Evolutionary conservation across 1,140 invertebrate genomes (phyloP).

Genomic region (Probaryconus sp.): DNA sequence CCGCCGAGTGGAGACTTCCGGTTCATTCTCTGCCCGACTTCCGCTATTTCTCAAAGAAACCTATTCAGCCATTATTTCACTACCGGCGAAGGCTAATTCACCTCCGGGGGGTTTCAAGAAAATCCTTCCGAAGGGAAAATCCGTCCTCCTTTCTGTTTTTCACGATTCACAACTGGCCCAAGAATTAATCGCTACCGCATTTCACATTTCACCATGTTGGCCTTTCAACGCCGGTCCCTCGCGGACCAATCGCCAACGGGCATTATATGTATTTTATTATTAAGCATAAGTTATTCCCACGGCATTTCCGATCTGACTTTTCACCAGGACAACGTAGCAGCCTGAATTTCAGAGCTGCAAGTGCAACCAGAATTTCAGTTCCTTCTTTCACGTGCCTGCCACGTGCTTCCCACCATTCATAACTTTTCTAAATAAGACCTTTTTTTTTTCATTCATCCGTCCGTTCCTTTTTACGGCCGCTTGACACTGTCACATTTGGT

Average conservation of each 20-base stretch:
- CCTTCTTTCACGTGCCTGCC: constrained; percentile 59
- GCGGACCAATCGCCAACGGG: no score
- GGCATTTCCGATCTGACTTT: constrained; percentile 40
- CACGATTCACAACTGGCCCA: constrained; percentile 55
- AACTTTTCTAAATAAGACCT: constrained; percentile 55
- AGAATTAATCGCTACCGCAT: no score
- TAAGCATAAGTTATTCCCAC: no score
- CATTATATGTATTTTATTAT: no score
- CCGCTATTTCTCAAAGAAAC: constrained; percentile 72
- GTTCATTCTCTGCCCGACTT: constrained; percentile 72
- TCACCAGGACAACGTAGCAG: constrained; percentile 1
- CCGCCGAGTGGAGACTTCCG: constrained; percentile 72
- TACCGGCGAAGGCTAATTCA: constrained; percentile 67
- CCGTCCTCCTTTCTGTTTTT: constrained; percentile 52
- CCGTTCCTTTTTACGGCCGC: constrained; percentile 27
- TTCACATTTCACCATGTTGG: no score
- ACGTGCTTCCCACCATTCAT: constrained; percentile 65
- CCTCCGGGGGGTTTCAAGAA: constrained; percentile 56
- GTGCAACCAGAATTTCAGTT: constrained; percentile 11
- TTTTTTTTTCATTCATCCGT: constrained; percentile 46
- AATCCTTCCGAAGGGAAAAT: constrained; percentile 52
- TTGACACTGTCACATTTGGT: constrained; percentile 37
- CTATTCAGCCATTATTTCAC: constrained; percentile 73
- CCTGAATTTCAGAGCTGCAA: neutral
- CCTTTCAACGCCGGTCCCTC: no score